Conservation (phyloP, 2,797 vertebrate genomes). For the Crenichthys baileyi region DNA sequence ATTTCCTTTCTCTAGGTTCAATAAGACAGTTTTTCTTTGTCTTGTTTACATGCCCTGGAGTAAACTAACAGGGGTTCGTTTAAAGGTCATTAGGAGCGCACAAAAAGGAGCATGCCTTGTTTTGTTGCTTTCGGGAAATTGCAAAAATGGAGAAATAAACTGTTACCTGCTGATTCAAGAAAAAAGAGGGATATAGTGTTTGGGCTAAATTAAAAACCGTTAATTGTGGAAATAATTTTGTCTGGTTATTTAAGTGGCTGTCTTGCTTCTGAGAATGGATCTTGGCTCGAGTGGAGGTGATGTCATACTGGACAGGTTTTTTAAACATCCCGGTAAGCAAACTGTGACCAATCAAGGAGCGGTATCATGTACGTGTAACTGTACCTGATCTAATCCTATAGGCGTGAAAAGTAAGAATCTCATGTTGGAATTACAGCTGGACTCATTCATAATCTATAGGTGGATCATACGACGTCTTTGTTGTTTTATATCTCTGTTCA, state of each 20-base stretch:
- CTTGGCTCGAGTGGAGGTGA: slow-evolving; percentile 30
- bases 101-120: neutral
- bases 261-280: slow-evolving; percentile 11
- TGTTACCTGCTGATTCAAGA: neutral
- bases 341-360: slow-evolving; percentile 58
- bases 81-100: neutral
- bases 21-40: neutral
- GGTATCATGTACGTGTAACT: slow-evolving; percentile 64
- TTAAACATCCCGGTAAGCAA: slow-evolving; percentile 64
- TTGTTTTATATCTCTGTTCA: slow-evolving; percentile 31
- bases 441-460: slow-evolving; percentile 61
- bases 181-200: neutral
- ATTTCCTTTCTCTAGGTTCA: slow-evolving; percentile 15
- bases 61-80: neutral
- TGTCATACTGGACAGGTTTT: slow-evolving; percentile 56
- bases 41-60: neutral
- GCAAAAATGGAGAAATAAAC: neutral
- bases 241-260: neutral
- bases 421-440: slow-evolving; percentile 44
- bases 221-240: neutral
- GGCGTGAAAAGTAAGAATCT: slow-evolving; percentile 56
- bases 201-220: neutral
- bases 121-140: neutral
- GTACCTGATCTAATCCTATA: slow-evolving; percentile 58
- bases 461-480: slow-evolving; percentile 22